Evolutionary conservation across 1,140 invertebrate genomes (phyloP), one percentile per base, ranked within the genome.

Genomic region (Hyles euphorbiae): DNA sequence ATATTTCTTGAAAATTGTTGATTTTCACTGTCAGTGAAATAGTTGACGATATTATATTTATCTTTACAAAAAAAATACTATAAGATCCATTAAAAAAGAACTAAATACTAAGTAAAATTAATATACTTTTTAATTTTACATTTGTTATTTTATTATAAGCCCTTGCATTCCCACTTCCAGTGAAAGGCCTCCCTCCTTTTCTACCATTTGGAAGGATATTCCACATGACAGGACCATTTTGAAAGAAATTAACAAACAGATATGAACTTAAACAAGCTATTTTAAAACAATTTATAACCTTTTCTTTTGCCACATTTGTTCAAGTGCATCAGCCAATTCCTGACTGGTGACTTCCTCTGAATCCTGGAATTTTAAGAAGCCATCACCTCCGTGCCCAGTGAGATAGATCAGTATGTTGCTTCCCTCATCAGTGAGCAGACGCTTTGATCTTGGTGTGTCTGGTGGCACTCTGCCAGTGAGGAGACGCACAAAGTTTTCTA

Each of bases 301-400:
- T 86, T 95, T 93, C 82, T 99, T 99, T 75, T 99, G 97, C 96
- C 97, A 99, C 99, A 99, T 99, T 90, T 99, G 98, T 84, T 99
- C 97, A 62, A 99, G 92, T 34, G 98, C 98, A 93, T 99, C 98
- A 11, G 98, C 98, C 65, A 99, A 90, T 82, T 99, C 99, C 76
- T 98, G 95, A 89, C 96, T 98, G n/a, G 98, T 99, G 8, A 99
- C 97, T 91, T 99, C 99, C 87, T 99, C 98, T 1, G 98, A 96
- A 89, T 99, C 99, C 91, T 99, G 99, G 83, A 99, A 99, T 87
- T 99, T 99, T 0, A 99, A 89, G 81, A 99, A 99, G 0, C 98
- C 98, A 91, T 99, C 98, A 40, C 98, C 99, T 11, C 99, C 99
- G 90, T 99, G 99, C 0, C 98, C 98, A 63, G 95, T 96, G 73